Percentiles rank a stretch among this genome's conserved stretches.
phyloP scores from a whole-genome alignment of 2,888 invertebrate genomes.

The Eumacrocentrus americanus region DNA sequence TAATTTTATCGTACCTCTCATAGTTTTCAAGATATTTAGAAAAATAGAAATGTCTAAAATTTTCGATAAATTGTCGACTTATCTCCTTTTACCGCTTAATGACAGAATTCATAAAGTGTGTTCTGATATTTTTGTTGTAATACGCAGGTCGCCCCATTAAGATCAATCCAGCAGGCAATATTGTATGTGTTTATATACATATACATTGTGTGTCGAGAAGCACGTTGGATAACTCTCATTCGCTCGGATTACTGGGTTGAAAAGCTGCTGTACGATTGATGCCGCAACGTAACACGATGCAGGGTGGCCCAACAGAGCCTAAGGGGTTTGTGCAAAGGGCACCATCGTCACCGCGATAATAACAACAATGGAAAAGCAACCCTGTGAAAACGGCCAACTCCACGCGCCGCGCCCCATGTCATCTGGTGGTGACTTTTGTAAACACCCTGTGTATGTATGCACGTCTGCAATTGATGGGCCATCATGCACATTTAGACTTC shows the following conservation, averaged over 20 bases:
- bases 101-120: no score
- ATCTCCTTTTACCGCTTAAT: no score
- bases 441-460: constrained; percentile 45
- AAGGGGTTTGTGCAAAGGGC: constrained; percentile 8
- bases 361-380: constrained; percentile 45
- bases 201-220: constrained; percentile 5
- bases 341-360: constrained; percentile 34
- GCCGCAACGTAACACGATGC: constrained; percentile 19
- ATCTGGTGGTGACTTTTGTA: constrained; percentile 61
- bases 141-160: constrained; percentile 10
- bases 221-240: constrained; percentile 20
- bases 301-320: constrained; percentile 25
- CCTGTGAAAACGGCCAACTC: constrained; percentile 34
- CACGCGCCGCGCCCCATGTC: constrained; percentile 50
- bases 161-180: constrained; percentile 17
- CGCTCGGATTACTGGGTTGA: constrained; percentile 36
- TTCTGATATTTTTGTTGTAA: not conserved
- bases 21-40: no score
- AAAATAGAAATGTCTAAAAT: no score
- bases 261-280: constrained; percentile 34
- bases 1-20: not conserved
- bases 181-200: constrained; percentile 1
- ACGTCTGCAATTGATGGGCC: no score
- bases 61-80: no score
- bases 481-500: no score